These are phyloP conservation scores for Eulemur mongoz DNA, from an alignment of 2,797 vertebrate species.

Conservation along the genomic window DNA sequence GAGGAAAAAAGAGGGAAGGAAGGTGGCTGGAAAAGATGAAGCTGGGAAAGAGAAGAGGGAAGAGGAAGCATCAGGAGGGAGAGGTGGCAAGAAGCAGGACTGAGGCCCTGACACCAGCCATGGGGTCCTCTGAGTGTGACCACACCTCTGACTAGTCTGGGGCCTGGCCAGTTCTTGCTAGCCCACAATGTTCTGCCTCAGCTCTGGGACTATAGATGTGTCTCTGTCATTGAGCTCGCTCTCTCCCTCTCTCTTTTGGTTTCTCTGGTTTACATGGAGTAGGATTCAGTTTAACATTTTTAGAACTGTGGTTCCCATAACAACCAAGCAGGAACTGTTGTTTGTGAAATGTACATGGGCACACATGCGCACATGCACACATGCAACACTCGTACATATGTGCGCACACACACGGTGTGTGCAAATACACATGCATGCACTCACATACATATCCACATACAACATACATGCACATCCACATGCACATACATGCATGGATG, in stretches of 20 bases:
- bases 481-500: too few relatives aligned
- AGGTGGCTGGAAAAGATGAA: neutral
- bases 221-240: constrained; percentile 19
- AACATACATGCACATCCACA: too few relatives aligned
- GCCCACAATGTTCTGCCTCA: neutral
- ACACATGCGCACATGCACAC: constrained; percentile 28
- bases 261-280: constrained; percentile 70
- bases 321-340: constrained; percentile 77
- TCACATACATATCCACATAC: neutral
- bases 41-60: neutral
- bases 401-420: too few relatives aligned
- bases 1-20: neutral
- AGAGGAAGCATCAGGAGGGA: neutral
- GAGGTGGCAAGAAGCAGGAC: neutral
- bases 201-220: constrained; percentile 25
- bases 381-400: neutral
- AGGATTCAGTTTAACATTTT: constrained; percentile 73
- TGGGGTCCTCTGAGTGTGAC: too few relatives aligned
- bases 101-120: neutral
- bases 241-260: constrained; percentile 24
- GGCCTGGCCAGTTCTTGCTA: neutral
- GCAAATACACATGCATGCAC: neutral
- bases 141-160: neutral
- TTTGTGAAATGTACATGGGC: constrained; percentile 65
- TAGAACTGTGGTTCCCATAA: constrained; percentile 80